These are phyloP conservation scores for Drosophila paranaensis DNA, from an alignment of 2,888 invertebrate species.

Conservation along the genomic window DNA sequence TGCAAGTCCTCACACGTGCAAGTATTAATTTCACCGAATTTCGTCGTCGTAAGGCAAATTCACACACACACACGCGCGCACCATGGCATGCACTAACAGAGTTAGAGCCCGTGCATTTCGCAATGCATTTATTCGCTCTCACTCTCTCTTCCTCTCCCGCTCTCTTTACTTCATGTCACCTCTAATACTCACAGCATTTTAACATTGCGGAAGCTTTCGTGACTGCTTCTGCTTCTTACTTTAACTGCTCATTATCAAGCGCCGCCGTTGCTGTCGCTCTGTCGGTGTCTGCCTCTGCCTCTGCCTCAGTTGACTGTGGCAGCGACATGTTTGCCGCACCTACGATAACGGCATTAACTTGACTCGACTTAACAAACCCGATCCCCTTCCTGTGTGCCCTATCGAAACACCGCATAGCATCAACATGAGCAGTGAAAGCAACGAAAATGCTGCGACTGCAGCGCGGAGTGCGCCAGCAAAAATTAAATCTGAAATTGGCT, in stretches of 20 bases:
- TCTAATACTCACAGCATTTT: conserved; percentile 52
- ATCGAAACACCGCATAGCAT: conserved; percentile 28
- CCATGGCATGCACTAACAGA: conserved; percentile 12
- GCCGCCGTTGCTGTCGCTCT: conserved; percentile 43
- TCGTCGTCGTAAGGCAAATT: conserved; percentile 28
- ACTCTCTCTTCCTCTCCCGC: conserved; percentile 7
- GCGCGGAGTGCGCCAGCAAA: conserved; percentile 34
- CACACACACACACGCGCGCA: conserved; percentile 3
- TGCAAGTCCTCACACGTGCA: conserved; percentile 63
- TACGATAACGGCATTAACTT: conserved; percentile 77
- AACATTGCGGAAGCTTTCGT: conserved; percentile 75
- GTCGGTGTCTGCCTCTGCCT: conserved; percentile 34
- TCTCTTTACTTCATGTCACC: conserved; percentile 13
- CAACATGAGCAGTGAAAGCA: conserved; percentile 54
- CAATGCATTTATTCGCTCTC: conserved; percentile 43
- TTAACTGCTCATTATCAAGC: conserved; percentile 77
- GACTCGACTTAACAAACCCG: conserved; percentile 60
- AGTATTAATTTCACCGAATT: conserved; percentile 53
- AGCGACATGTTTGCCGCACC: conserved; percentile 73
- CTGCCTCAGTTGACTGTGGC: conserved; percentile 39
- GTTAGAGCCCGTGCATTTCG: conserved; percentile 43
- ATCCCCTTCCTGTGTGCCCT: conserved; percentile 40
- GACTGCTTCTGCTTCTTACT: conserved; percentile 49
- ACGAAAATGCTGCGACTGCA: conserved; percentile 57
- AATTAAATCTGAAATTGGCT: conserved; percentile 58